Conservation (phyloP, 2,888 invertebrate genomes). For the Cheilosia urbana region DNA sequence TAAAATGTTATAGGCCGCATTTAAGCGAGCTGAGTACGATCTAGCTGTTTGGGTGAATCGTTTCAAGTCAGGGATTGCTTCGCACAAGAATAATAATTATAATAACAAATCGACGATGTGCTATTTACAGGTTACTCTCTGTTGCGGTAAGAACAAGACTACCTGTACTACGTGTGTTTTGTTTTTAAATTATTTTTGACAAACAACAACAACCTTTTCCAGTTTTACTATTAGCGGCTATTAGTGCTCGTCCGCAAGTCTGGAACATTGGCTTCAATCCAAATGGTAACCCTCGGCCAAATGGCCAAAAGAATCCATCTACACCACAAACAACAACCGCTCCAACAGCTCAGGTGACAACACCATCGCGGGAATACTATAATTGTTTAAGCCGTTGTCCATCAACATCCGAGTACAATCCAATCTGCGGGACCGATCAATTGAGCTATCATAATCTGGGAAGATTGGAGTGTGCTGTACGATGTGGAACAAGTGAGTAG, state of each 20-base stretch:
- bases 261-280: conserved; percentile 63
- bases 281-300: not conserved
- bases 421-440: conserved; percentile 81
- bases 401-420: conserved; percentile 82
- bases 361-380: conserved; percentile 78
- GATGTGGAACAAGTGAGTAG: conserved; percentile 81
- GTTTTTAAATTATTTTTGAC: not conserved
- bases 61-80: conserved; percentile 18
- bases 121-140: conserved; percentile 36
- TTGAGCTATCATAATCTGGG: conserved; percentile 80
- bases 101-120: conserved; percentile 8
- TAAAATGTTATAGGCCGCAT: conserved; percentile 10
- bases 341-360: conserved; percentile 76
- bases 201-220: not conserved
- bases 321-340: conserved; percentile 41
- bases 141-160: conserved; percentile 38
- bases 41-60: conserved; percentile 26
- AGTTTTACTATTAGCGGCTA: conserved; percentile 29
- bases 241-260: conserved; percentile 52
- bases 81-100: not conserved
- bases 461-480: conserved; percentile 79
- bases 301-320: not conserved
- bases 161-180: not conserved
- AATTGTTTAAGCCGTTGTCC: conserved; percentile 77
- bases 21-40: conserved; percentile 53